phyloP scores from a whole-genome alignment of 1,140 invertebrate species.

The Lordiphosa collinella region DNA sequence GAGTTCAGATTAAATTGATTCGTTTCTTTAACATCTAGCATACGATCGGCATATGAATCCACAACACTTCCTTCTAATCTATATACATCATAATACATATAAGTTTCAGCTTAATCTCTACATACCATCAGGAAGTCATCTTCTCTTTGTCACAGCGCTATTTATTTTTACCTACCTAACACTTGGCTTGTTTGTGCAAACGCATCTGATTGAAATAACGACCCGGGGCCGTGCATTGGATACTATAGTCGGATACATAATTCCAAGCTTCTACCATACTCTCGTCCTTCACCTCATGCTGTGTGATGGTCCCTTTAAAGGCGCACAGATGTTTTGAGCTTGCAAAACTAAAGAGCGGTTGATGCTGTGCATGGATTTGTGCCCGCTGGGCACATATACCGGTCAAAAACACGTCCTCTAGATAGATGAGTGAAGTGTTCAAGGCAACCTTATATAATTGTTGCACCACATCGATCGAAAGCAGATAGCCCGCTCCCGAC shows the following conservation, averaged over 20 bases:
- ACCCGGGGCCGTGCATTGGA: slow-evolving; percentile 59
- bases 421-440: slow-evolving; percentile 85
- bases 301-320: slow-evolving; percentile 64
- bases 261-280: slow-evolving; percentile 68
- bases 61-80: no score
- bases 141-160: no score
- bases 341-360: slow-evolving; percentile 64
- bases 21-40: no score
- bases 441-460: slow-evolving; percentile 86
- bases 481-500: slow-evolving; percentile 91
- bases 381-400: slow-evolving; percentile 80
- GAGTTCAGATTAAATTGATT: no score
- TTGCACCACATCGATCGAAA: slow-evolving; percentile 85
- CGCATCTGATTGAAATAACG: slow-evolving; percentile 63
- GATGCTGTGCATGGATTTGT: slow-evolving; percentile 48
- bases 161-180: slow-evolving; percentile 18
- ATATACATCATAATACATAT: no score
- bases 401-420: slow-evolving; percentile 93
- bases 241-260: slow-evolving; percentile 62
- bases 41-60: no score
- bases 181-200: slow-evolving; percentile 47
- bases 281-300: slow-evolving; percentile 68
- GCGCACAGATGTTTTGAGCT: slow-evolving; percentile 52
- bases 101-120: no score
- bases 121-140: no score